Evolutionary conservation across 37 sponge, comb jelly and placozoan species (phyloP).

Genomic region (Theonella swinhoei): DNA sequence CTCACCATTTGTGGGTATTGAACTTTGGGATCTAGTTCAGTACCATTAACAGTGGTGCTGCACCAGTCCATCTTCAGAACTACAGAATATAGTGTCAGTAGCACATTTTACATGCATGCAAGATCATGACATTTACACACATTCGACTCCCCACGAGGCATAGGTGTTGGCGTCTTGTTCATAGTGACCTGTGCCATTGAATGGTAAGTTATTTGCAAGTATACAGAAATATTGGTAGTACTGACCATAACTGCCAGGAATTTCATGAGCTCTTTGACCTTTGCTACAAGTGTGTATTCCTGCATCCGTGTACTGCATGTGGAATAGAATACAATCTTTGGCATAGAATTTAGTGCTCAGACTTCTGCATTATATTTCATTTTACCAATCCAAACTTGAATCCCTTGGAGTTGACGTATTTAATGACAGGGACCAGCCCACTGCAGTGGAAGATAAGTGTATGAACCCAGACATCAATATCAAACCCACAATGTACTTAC

Average conservation of each 20-base stretch:
- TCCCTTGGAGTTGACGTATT: slow-evolving; percentile 80
- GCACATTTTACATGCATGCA: no score
- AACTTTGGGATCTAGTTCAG: slow-evolving; percentile 71
- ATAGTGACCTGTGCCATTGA: slow-evolving; percentile 62
- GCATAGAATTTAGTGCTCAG: no score
- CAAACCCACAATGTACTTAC: slow-evolving; percentile 36
- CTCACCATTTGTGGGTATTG: slow-evolving; percentile 82
- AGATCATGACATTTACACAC: slow-evolving; percentile 50
- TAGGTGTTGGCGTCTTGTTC: slow-evolving; percentile 84
- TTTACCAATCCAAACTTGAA: slow-evolving; percentile 89
- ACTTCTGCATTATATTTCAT: neutral
- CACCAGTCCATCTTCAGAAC: slow-evolving; percentile 96
- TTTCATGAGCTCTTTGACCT: slow-evolving; percentile 64
- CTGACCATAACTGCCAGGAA: slow-evolving; percentile 87
- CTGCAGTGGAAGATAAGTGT: slow-evolving; percentile 21
- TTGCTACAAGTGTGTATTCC: slow-evolving; percentile 79
- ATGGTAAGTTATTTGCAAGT: no score
- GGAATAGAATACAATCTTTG: neutral
- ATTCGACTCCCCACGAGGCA: slow-evolving; percentile 85
- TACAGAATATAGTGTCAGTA: slow-evolving; percentile 9
- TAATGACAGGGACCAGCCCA: slow-evolving; percentile 65
- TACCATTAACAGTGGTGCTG: slow-evolving; percentile 78
- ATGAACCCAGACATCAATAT: no score
- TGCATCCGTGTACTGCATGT: slow-evolving; percentile 80
- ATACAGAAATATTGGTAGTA: no score